Evolutionary conservation across 1,140 invertebrate genomes (phyloP).

Genomic region (Gonatopus flavifemur): DNA sequence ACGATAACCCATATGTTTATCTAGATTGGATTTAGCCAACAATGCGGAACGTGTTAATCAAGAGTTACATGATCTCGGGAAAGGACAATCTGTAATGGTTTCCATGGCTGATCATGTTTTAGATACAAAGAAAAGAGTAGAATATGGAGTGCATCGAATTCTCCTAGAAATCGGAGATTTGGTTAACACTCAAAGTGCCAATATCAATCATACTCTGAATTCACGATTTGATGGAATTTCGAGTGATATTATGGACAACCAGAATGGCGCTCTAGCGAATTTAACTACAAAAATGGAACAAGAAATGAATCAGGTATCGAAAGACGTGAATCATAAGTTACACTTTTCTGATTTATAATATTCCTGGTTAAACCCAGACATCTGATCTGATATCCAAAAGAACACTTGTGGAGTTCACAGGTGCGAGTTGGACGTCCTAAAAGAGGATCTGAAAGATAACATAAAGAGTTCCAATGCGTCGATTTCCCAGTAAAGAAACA

Average conservation of each 20-base stretch:
- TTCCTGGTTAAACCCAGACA: too few species aligned
- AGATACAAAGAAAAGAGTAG: slow-evolving; percentile 80
- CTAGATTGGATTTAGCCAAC: slow-evolving; percentile 44
- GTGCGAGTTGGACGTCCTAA: too few species aligned
- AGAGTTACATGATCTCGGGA: slow-evolving; percentile 62
- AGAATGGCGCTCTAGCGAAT: slow-evolving; percentile 72
- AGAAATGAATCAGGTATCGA: slow-evolving; percentile 78
- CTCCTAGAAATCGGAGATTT: slow-evolving; percentile 76
- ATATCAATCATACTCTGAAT: slow-evolving; percentile 70
- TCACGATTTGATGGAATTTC: slow-evolving; percentile 73
- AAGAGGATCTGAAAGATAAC: too few species aligned
- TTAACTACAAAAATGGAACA: slow-evolving; percentile 76
- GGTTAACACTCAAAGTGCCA: slow-evolving; percentile 67
- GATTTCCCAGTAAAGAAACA: too few species aligned
- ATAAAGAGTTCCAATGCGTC: too few species aligned
- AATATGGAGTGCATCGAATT: slow-evolving; percentile 83
- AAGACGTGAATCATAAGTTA: too few species aligned
- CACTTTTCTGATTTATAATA: slow-evolving; percentile 1
- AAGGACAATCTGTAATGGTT: slow-evolving; percentile 78
- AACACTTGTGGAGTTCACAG: too few species aligned
- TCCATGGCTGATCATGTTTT: slow-evolving; percentile 83
- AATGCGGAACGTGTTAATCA: slow-evolving; percentile 53
- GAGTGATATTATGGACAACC: slow-evolving; percentile 70
- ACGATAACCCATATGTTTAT: slow-evolving; percentile 1
- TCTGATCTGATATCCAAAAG: too few species aligned